Conservation (phyloP, 2,888 invertebrate species). For the Resseliella maxima region DNA sequence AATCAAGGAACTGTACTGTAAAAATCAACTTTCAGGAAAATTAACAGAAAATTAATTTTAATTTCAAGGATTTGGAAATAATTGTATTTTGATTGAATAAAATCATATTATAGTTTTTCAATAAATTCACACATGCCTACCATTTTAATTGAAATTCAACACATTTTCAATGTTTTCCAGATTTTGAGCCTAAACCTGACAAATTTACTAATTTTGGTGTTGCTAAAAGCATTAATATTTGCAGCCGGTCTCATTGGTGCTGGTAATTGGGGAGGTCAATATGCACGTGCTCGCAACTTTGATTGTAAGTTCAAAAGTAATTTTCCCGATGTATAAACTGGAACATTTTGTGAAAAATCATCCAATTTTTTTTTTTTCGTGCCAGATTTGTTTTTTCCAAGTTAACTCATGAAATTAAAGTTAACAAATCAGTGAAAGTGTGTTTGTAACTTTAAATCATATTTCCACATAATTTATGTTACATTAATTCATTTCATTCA, state of each 20-base stretch:
- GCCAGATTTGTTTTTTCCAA: too few species aligned
- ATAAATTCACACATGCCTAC: too few species aligned
- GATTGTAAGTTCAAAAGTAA: conserved; percentile 67
- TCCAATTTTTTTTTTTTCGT: neutral
- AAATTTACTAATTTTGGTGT: conserved; percentile 81
- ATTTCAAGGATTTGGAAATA: neutral
- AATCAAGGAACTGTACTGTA: too few species aligned
- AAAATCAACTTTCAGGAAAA: neutral
- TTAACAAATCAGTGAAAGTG: conserved; percentile 9
- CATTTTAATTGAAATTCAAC: too few species aligned
- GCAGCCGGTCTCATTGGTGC: conserved; percentile 83
- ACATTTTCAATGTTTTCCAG: conserved; percentile 65
- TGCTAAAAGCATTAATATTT: conserved; percentile 84
- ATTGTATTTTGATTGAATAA: too few species aligned
- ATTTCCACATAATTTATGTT: neutral
- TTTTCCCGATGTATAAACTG: neutral
- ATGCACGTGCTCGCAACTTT: conserved; percentile 72
- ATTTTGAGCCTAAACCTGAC: conserved; percentile 85
- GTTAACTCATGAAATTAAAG: too few species aligned
- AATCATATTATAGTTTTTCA: too few species aligned
- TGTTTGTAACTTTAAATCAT: neutral
- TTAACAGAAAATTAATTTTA: neutral
- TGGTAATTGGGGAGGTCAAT: conserved; percentile 71
- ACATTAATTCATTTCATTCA: conserved; percentile 35
- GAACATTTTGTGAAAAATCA: neutral